These are phyloP conservation scores for Tetrao urogallus DNA, from an alignment of 2,113 vertebrate species.

Conservation along the genomic window DNA sequence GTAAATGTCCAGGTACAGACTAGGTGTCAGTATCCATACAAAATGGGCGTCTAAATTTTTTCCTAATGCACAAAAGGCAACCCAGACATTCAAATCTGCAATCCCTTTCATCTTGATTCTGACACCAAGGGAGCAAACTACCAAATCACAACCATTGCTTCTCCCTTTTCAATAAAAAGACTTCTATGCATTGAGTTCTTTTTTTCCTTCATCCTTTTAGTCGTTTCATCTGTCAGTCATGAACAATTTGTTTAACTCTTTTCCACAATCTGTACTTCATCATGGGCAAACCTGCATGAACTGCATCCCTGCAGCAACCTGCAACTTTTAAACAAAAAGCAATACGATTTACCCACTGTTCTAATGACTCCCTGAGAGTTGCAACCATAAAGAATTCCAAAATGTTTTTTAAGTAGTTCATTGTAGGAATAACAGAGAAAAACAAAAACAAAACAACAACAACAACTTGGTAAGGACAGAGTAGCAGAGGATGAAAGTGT, in stretches of 20 bases:
- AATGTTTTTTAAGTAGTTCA: neutral
- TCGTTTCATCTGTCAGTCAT: slow-evolving; percentile 35
- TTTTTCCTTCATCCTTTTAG: neutral
- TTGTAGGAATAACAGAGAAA: neutral
- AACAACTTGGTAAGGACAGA: neutral
- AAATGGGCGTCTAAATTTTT: neutral
- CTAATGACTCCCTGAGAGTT: neutral
- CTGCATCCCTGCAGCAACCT: neutral
- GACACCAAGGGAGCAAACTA: neutral
- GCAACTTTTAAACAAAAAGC: neutral
- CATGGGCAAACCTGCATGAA: neutral
- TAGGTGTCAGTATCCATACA: neutral
- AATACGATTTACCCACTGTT: neutral
- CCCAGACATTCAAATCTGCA: neutral
- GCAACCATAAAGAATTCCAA: neutral
- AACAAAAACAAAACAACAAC: no score
- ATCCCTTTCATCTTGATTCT: neutral
- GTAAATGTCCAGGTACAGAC: neutral
- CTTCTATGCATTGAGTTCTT: neutral
- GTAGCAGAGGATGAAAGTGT: neutral
- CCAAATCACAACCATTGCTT: neutral
- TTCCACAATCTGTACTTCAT: neutral
- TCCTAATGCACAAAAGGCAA: neutral
- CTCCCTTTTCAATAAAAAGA: neutral
- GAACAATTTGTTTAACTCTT: neutral